Percentiles rank a stretch among this genome's conserved stretches.
Conservation (phyloP, 2,888 invertebrate species). For the Lithophane semibrunnea region DNA sequence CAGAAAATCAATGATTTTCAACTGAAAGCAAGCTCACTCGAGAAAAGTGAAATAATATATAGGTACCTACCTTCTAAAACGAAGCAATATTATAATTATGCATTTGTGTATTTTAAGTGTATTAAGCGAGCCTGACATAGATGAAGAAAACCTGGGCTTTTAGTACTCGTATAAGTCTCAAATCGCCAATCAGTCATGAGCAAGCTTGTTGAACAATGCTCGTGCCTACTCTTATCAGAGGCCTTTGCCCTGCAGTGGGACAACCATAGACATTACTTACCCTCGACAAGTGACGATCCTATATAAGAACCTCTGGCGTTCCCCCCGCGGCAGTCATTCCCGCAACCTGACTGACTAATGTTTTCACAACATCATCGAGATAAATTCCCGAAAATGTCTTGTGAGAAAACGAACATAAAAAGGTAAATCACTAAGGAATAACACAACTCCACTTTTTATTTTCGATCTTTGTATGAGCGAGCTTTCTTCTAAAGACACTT, state of each 20-base stretch:
- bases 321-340: background rate
- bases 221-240: too few relatives aligned
- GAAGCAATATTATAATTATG: background rate
- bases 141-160: background rate
- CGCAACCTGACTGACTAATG: background rate
- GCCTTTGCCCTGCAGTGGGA: too few relatives aligned
- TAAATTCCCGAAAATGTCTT: background rate
- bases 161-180: background rate
- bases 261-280: background rate
- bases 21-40: background rate
- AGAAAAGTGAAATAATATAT: background rate
- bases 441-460: background rate
- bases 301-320: background rate
- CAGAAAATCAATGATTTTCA: constrained; percentile 30
- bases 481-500: background rate
- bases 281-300: background rate
- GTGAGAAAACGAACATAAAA: background rate
- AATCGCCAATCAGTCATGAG: too few relatives aligned
- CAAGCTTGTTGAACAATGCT: too few relatives aligned
- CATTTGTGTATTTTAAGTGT: background rate
- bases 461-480: background rate
- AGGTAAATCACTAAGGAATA: background rate
- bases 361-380: background rate
- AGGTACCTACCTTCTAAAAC: background rate
- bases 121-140: background rate